Conservation (phyloP, 2,113 vertebrate species). For the Indicator maculatus region DNA sequence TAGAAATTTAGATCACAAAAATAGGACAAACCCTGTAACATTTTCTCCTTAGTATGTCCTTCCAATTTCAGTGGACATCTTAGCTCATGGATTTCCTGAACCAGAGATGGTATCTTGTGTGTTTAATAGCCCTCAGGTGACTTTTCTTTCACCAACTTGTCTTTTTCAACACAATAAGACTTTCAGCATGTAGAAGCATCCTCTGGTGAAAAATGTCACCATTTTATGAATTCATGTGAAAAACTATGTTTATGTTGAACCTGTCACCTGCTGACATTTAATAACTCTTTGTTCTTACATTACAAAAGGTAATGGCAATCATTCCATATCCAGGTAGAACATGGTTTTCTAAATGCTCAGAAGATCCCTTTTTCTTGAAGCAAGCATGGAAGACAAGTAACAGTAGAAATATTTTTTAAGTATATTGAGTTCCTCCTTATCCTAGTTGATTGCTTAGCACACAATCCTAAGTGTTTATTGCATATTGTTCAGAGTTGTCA, state of each 20-base stretch:
- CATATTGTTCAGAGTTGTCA: not conserved
- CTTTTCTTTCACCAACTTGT: not conserved
- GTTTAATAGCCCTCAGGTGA: not conserved
- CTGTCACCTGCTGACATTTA: not conserved
- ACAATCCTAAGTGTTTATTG: not conserved
- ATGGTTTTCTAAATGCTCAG: not conserved
- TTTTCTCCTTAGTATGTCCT: not conserved
- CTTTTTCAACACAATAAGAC: not conserved
- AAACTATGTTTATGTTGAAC: not conserved
- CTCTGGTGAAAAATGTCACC: not conserved
- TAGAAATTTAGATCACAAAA: not conserved
- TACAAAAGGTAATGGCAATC: not conserved
- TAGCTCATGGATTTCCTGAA: not conserved
- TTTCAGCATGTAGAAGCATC: not conserved
- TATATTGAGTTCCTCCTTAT: not conserved
- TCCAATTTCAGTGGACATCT: not conserved
- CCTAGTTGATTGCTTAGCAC: not conserved
- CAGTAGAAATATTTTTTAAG: not conserved
- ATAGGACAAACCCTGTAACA: not conserved
- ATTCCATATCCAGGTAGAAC: not conserved
- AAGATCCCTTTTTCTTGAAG: not conserved
- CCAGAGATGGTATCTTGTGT: constrained; percentile 1
- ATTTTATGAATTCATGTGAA: not conserved
- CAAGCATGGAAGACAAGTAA: not conserved
- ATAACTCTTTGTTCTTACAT: not conserved